Evolutionary conservation across 2,113 vertebrate species (phyloP).

Genomic region (Phrynosoma blainvillii): DNA sequence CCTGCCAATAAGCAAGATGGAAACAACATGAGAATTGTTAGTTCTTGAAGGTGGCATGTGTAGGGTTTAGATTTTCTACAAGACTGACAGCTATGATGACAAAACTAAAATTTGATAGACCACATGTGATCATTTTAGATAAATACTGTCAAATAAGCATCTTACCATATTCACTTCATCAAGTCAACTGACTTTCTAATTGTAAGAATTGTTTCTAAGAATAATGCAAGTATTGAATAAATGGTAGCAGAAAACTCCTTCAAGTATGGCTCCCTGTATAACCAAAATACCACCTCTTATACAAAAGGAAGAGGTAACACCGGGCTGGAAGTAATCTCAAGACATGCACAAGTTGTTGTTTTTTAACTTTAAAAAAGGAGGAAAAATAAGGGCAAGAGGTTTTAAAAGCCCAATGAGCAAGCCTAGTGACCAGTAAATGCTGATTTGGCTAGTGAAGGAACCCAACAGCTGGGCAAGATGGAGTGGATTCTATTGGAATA

Average conservation of each 20-base stretch:
- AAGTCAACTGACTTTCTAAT: slow-evolving; percentile 42
- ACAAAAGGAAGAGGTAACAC: not conserved
- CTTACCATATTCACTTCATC: too few relatives aligned
- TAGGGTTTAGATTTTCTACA: slow-evolving; percentile 60
- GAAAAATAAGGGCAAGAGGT: not conserved
- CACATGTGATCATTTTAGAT: slow-evolving; percentile 67
- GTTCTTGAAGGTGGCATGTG: slow-evolving; percentile 62
- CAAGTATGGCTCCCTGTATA: not conserved
- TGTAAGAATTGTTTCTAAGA: slow-evolving; percentile 70
- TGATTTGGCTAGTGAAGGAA: not conserved
- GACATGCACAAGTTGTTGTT: not conserved
- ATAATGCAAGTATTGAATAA: slow-evolving; percentile 72
- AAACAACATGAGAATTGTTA: slow-evolving; percentile 60
- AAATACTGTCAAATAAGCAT: slow-evolving; percentile 61
- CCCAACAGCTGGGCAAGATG: not conserved
- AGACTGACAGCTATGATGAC: slow-evolving; percentile 71
- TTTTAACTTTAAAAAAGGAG: not conserved
- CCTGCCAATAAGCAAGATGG: slow-evolving; percentile 79
- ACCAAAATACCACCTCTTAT: not conserved
- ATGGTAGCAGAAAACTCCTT: not conserved
- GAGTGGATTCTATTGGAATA: not conserved
- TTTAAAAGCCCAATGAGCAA: not conserved
- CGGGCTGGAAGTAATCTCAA: not conserved
- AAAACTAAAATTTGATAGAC: slow-evolving; percentile 67
- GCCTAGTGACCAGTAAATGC: not conserved